These are phyloP conservation scores for Spilarctia lutea DNA, from an alignment of 2,888 invertebrate species.

Conservation along the genomic window DNA sequence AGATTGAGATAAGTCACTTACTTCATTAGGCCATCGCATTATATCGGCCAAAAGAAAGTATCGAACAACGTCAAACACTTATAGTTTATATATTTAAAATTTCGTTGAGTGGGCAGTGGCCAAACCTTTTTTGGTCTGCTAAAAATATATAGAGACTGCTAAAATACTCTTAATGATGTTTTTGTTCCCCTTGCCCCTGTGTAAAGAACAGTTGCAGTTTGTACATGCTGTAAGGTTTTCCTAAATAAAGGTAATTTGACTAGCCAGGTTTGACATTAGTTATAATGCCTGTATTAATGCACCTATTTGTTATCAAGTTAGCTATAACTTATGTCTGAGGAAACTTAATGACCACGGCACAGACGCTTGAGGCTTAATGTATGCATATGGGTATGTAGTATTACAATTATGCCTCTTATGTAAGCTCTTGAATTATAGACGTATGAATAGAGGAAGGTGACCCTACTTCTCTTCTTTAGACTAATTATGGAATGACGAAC, in stretches of 20 bases:
- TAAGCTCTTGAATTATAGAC: too few relatives aligned
- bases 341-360: slow-evolving; percentile 57
- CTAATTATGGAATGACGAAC: too few relatives aligned
- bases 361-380: slow-evolving; percentile 50
- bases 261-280: slow-evolving; percentile 45
- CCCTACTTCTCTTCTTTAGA: too few relatives aligned
- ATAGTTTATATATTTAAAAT: background rate
- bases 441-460: too few relatives aligned
- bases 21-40: background rate
- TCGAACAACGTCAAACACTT: background rate
- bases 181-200: background rate
- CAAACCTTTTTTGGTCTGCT: too few relatives aligned
- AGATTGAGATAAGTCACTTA: background rate
- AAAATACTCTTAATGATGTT: background rate
- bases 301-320: slow-evolving; percentile 48
- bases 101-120: too few relatives aligned
- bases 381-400: slow-evolving; percentile 31
- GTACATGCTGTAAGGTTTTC: background rate
- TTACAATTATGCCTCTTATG: too few relatives aligned
- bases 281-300: slow-evolving; percentile 35
- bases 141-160: background rate
- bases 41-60: too few relatives aligned
- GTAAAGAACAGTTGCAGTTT: background rate
- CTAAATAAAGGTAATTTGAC: slow-evolving; percentile 27
- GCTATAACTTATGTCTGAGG: slow-evolving; percentile 56